Base-by-base conservation (phyloP, 1,140 invertebrate species). In the Tribolium madens region DNA sequence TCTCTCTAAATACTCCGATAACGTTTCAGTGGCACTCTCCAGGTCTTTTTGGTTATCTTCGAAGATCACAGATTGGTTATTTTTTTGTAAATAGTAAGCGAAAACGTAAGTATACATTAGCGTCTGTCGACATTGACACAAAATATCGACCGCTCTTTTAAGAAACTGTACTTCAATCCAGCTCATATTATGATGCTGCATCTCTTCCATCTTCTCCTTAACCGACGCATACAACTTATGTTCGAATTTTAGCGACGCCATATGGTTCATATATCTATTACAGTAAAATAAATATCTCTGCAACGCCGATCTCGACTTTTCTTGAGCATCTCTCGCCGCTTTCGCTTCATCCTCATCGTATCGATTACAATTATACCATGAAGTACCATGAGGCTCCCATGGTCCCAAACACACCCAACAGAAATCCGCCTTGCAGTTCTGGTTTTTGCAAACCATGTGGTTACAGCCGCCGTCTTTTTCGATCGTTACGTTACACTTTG, bases 91-190 rank as follows among this genome's bases (percentile, higher is more conserved):
- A 86, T 99, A 99, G 88, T 97, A 99, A 82, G 98, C 98, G 91
- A 99, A 99, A 70, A 98, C 97, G 87, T 99, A 99, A 70, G 98
- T 99, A 88, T 97, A 99, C 97, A 99, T 99, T 6, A 99, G 89
- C 14, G 97, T 99, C 87, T 98, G 97, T 75, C 98, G 90, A 88
- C 98, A 99, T 85, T 96, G 94, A 88, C 97, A 98, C 18, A 99
- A 90, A 85, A 99, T 97, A 88, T 99, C 97, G 60, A 99, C 97
- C 69, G 97, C 97, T 87, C 97, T 97, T 86, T 97, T 97, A 77
- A 98, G 88, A 87, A 98, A 98, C 90, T 98, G 97, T 52, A 98
- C 97, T 91, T 99, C 98, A 83, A 99, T 99, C 98, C 98, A 99
- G 53, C 97, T 98, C 97, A 99, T 99, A 85, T 98, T 98, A 85